phyloP scores from a whole-genome alignment of 53 echinoderm and acorn worm genomes.

The Mesocentrotus franciscanus region DNA sequence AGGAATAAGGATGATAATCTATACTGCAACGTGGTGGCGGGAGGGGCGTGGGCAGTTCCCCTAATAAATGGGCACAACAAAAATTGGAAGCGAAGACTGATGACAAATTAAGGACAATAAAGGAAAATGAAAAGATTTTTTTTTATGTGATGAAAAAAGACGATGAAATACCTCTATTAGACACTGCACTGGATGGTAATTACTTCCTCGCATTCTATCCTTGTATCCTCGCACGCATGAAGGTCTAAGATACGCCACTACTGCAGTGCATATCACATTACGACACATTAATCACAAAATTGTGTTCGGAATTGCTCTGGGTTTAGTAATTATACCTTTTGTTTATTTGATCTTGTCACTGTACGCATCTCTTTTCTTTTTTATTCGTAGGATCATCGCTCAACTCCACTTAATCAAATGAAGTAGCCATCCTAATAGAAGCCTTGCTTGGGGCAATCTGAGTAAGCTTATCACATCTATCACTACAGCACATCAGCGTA shows the following conservation, averaged over 20 bases:
- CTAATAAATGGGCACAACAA: too few relatives aligned
- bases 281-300: not conserved
- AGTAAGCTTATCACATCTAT: slow-evolving; percentile 20
- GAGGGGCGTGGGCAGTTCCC: too few relatives aligned
- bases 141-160: not conserved
- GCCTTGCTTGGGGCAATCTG: slow-evolving; percentile 23
- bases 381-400: slow-evolving; percentile 39
- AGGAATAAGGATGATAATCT: too few relatives aligned
- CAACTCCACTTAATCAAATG: slow-evolving; percentile 40
- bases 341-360: slow-evolving; percentile 45
- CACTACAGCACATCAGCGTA: not conserved
- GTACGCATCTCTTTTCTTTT: not conserved
- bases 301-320: not conserved
- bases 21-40: too few relatives aligned
- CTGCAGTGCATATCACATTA: not conserved
- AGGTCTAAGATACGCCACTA: not conserved
- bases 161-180: not conserved
- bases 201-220: not conserved
- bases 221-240: not conserved
- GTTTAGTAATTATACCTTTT: slow-evolving; percentile 42
- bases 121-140: not conserved
- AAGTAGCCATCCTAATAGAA: not conserved
- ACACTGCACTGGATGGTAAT: not conserved
- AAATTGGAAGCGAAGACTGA: too few relatives aligned
- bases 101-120: too few relatives aligned